These are phyloP conservation scores for Drosophila rufa DNA, from an alignment of 1,140 invertebrate genomes.

Conservation along the genomic window DNA sequence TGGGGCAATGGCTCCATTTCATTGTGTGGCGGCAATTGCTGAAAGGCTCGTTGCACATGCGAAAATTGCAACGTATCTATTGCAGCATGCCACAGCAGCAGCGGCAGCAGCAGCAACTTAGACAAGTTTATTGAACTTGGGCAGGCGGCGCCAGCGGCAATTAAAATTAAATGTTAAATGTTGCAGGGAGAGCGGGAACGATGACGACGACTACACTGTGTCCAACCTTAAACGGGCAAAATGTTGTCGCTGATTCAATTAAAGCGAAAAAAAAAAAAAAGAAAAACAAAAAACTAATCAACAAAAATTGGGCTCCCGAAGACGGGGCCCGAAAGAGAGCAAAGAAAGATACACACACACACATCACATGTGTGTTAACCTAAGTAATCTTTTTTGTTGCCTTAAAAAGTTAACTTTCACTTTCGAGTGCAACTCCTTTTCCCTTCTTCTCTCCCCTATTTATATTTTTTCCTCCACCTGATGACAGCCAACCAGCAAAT, in stretches of 20 bases:
- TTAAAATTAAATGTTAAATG: constrained; percentile 77
- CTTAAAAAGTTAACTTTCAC: constrained; percentile 74
- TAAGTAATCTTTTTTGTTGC: constrained; percentile 27
- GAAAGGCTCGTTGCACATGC: constrained; percentile 48
- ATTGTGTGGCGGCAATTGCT: constrained; percentile 54
- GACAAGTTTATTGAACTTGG: constrained; percentile 75
- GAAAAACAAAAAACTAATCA: constrained; percentile 38
- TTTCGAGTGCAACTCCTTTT: constrained; percentile 62
- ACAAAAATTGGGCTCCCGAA: constrained; percentile 44
- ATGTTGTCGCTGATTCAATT: constrained; percentile 74
- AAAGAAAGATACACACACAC: constrained; percentile 54
- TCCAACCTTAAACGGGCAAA: constrained; percentile 62
- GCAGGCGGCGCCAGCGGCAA: constrained; percentile 70
- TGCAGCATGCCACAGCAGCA: constrained; percentile 55
- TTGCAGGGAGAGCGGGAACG: constrained; percentile 16
- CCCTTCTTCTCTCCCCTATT: constrained; percentile 9
- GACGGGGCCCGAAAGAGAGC: constrained; percentile 21
- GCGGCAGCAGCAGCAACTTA: constrained; percentile 13
- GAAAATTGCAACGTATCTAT: constrained; percentile 64
- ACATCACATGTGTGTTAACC: constrained; percentile 17
- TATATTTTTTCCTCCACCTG: constrained; percentile 6
- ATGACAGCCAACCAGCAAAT: constrained; percentile 52
- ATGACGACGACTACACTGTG: constrained; percentile 10
- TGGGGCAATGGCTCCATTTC: constrained; percentile 61
- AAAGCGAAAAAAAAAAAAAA: constrained; percentile 30